Evolutionary conservation across 1,140 invertebrate species (phyloP).

Genomic region (Yoshiicerus persimilis): DNA sequence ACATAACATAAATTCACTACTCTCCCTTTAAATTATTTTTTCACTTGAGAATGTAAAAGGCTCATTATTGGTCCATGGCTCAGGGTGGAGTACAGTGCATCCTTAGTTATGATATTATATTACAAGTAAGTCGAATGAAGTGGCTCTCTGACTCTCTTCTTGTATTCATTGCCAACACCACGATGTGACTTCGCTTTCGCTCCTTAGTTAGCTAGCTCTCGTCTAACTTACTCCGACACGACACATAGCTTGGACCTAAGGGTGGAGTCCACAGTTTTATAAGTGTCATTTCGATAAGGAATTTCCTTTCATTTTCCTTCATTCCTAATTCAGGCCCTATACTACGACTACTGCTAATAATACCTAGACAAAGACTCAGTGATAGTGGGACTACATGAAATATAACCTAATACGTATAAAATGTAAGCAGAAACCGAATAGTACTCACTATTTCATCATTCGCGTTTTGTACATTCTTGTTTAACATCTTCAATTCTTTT

Average conservation of each 20-base stretch:
- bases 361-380: no score
- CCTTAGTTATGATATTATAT: background rate
- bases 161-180: background rate
- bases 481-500: background rate
- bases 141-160: background rate
- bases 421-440: no score
- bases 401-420: no score
- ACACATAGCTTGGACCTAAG: conserved; percentile 1
- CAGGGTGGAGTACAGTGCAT: conserved; percentile 21
- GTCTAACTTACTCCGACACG: background rate
- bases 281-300: conserved; percentile 44
- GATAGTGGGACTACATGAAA: no score
- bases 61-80: conserved; percentile 36
- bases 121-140: background rate
- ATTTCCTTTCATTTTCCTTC: conserved; percentile 5
- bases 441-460: background rate
- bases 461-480: background rate
- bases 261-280: conserved; percentile 40
- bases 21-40: conserved; percentile 41
- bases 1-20: background rate
- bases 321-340: background rate
- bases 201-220: background rate
- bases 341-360: no score
- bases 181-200: background rate
- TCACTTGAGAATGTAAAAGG: conserved; percentile 31